Evolutionary conservation across 2,888 invertebrate genomes (phyloP).

Genomic region (Sepioteuthis lessoniana): DNA sequence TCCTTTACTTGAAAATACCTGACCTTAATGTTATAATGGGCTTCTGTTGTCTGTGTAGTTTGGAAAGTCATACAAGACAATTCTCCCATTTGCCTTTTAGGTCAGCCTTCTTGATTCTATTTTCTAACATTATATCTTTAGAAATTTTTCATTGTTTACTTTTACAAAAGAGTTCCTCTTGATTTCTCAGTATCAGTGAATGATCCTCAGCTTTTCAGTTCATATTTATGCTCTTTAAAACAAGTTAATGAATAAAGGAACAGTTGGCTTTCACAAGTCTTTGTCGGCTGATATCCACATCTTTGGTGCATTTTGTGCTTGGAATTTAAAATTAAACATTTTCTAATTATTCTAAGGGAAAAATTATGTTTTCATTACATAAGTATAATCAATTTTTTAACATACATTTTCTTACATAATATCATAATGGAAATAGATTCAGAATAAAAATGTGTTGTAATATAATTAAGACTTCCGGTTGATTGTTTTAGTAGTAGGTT

Average conservation of each 20-base stretch:
- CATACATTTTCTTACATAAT: too few relatives aligned
- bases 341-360: too few relatives aligned
- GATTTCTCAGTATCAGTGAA: neutral
- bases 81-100: neutral
- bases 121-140: neutral
- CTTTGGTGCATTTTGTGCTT: neutral
- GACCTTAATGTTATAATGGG: neutral
- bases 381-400: too few relatives aligned
- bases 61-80: neutral
- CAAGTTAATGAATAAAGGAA: neutral
- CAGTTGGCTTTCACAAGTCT: neutral
- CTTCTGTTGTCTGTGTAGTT: neutral
- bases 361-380: too few relatives aligned
- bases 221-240: neutral
- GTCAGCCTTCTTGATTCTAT: neutral
- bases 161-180: neutral
- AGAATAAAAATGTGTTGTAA: too few relatives aligned
- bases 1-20: neutral
- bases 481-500: too few relatives aligned
- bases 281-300: neutral
- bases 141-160: neutral
- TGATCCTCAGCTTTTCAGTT: neutral
- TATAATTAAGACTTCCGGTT: too few relatives aligned
- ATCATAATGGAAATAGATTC: too few relatives aligned
- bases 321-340: neutral